Conservation (phyloP, 2,113 vertebrate genomes). For the Ploceus nigricollis region DNA sequence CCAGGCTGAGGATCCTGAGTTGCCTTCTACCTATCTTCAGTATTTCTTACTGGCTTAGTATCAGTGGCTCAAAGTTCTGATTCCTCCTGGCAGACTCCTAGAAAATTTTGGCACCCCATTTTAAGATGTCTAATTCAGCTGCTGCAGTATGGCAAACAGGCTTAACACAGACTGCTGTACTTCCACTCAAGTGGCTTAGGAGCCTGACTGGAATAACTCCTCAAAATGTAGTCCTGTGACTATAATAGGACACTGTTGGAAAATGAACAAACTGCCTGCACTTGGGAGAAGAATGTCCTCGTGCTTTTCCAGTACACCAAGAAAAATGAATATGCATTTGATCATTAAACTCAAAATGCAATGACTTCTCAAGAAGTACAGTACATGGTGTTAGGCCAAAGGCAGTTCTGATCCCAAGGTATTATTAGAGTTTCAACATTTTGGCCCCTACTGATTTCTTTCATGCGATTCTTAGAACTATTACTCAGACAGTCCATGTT, state of each 20-base stretch:
- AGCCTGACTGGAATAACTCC: background rate
- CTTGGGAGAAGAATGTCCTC: background rate
- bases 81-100: background rate
- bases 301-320: background rate
- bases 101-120: background rate
- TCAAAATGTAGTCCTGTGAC: background rate
- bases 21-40: background rate
- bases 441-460: background rate
- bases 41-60: background rate
- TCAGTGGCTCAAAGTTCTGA: background rate
- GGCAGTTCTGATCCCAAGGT: background rate
- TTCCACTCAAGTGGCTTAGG: background rate
- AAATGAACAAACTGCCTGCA: background rate
- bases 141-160: background rate
- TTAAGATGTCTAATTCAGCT: background rate
- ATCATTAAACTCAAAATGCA: background rate
- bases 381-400: background rate
- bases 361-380: background rate
- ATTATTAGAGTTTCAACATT: slow-evolving; percentile 32
- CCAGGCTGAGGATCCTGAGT: background rate
- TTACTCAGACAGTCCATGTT: slow-evolving; percentile 9
- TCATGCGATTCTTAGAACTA: background rate
- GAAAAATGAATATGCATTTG: background rate
- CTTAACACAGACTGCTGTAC: background rate
- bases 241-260: background rate